phyloP scores from a whole-genome alignment of 1,140 invertebrate species.

The Danaus melanippus region DNA sequence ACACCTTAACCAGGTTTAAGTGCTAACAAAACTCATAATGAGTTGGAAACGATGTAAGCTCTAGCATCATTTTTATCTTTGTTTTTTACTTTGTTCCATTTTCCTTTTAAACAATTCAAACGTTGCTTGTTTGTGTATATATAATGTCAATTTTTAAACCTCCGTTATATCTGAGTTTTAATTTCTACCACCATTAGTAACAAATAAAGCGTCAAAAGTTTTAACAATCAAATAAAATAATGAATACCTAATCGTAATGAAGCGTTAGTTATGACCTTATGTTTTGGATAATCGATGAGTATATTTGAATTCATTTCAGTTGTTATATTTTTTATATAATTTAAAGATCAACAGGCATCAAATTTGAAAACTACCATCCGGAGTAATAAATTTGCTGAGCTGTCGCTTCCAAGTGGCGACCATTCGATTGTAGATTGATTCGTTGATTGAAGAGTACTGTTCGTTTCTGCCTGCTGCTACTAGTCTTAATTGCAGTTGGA shows the following conservation, averaged over 20 bases:
- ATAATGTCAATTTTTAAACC: too few species aligned
- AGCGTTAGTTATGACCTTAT: too few species aligned
- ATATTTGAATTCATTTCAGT: too few species aligned
- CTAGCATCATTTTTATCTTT: constrained; percentile 31
- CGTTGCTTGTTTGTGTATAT: too few species aligned
- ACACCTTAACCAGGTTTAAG: constrained; percentile 50
- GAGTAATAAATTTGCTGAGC: constrained; percentile 64
- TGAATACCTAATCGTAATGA: too few species aligned
- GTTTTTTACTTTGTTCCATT: constrained; percentile 13
- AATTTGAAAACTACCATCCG: constrained; percentile 61
- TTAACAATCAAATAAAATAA: too few species aligned
- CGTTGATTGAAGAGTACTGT: constrained; percentile 68
- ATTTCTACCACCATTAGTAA: too few species aligned
- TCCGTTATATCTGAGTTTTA: too few species aligned
- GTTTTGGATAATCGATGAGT: too few species aligned
- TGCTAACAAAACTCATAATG: constrained; percentile 53
- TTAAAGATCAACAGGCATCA: constrained; percentile 56
- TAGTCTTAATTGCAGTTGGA: constrained; percentile 63
- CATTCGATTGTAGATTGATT: constrained; percentile 67
- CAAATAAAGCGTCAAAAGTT: too few species aligned
- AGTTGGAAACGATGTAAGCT: constrained; percentile 44
- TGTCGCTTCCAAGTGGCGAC: constrained; percentile 63
- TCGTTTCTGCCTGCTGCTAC: constrained; percentile 52
- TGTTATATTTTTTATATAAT: constrained; percentile 5
- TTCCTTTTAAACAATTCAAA: too few species aligned